These are phyloP conservation scores for Polypedilum pembai DNA, from an alignment of 1,140 invertebrate species.

Conservation along the genomic window DNA sequence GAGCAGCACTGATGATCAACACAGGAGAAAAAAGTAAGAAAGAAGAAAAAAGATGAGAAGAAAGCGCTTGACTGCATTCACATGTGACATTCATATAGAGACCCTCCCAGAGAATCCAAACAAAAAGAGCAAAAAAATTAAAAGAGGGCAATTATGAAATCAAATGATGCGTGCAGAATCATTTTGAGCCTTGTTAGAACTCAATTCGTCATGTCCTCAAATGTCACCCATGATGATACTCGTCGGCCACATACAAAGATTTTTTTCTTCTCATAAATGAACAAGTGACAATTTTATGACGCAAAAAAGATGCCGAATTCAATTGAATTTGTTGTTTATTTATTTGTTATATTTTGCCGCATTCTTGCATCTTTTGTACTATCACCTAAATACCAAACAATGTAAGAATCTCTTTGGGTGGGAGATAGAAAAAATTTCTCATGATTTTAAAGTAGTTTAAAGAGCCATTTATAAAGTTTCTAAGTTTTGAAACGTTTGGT, in stretches of 20 bases:
- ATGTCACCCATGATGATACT: neutral
- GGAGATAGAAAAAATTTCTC: neutral
- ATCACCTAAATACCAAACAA: neutral
- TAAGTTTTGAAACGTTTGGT: no score
- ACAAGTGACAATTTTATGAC: conserved; percentile 7
- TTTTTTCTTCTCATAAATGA: neutral
- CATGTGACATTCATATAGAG: neutral
- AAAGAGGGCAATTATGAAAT: conserved; percentile 8
- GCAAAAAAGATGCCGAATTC: conserved; percentile 1
- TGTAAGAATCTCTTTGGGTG: neutral
- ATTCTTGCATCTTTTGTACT: neutral
- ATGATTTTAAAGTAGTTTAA: no score
- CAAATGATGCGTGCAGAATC: conserved; percentile 22
- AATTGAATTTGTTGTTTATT: neutral
- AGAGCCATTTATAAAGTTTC: no score
- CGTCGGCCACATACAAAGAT: neutral
- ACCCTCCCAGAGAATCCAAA: neutral
- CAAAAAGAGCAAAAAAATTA: neutral
- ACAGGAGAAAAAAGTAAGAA: neutral
- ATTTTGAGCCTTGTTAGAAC: conserved; percentile 24
- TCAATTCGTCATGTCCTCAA: conserved; percentile 27
- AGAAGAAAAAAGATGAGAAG: neutral
- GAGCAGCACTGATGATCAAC: neutral
- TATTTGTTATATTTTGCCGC: conserved; percentile 8
- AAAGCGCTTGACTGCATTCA: neutral